These are phyloP conservation scores for Clitarchus hookeri DNA, from an alignment of 2,888 invertebrate genomes.

Conservation along the genomic window DNA sequence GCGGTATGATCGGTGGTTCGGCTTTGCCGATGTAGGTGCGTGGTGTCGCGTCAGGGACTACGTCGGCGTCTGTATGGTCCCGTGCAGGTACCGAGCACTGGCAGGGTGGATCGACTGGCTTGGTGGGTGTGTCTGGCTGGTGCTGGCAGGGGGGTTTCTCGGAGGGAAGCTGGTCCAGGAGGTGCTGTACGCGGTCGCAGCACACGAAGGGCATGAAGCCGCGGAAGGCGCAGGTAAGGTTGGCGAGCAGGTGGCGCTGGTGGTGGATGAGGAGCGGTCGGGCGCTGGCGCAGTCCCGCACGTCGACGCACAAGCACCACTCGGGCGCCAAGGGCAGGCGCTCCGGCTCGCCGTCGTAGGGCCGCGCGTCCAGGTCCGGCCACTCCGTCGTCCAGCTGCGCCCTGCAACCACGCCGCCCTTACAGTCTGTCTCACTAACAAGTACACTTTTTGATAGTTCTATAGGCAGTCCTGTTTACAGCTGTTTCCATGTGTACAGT, in stretches of 20 bases:
- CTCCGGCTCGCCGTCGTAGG: background rate
- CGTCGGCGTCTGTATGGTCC: background rate
- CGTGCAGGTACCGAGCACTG: background rate
- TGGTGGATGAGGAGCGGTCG: background rate
- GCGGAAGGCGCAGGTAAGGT: slow-evolving; percentile 33
- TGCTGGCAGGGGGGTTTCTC: background rate
- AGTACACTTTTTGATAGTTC: no score
- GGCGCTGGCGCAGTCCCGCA: background rate
- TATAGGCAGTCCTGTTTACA: no score
- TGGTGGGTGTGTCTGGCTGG: background rate
- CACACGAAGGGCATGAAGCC: slow-evolving; percentile 38
- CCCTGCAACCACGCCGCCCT: background rate
- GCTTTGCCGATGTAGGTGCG: background rate
- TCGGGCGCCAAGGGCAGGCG: background rate
- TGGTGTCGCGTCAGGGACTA: background rate
- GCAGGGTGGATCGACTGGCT: background rate
- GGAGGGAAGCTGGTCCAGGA: background rate
- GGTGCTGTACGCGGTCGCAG: slow-evolving; percentile 21
- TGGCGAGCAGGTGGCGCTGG: background rate
- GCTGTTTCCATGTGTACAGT: no score
- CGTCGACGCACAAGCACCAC: background rate
- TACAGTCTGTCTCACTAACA: no score
- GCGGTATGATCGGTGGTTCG: background rate
- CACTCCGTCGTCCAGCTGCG: background rate
- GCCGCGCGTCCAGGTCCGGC: background rate